Percentiles rank a stretch among this genome's conserved stretches.
Conservation (phyloP, 2,113 vertebrate genomes). For the Epinephelus lanceolatus region DNA sequence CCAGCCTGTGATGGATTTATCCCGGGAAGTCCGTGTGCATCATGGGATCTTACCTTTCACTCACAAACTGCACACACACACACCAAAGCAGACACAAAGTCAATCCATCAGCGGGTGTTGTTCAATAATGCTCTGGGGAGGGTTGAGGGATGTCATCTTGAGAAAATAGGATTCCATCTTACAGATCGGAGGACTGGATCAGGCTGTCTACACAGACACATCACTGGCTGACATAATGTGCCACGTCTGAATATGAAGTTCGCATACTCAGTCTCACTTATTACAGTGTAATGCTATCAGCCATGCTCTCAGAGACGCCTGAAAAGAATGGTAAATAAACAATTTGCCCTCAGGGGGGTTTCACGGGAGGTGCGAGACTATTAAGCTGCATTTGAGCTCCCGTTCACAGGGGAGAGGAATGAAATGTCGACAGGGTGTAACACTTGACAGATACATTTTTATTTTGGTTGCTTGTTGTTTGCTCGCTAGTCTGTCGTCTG, state of each 20-base stretch:
- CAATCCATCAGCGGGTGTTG: conserved; percentile 56
- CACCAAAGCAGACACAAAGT: conserved; percentile 52
- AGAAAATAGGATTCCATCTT: conserved; percentile 63
- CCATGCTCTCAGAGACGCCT: conserved; percentile 27
- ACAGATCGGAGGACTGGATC: conserved; percentile 34
- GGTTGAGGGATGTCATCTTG: conserved; percentile 51
- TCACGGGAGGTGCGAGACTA: conserved; percentile 21
- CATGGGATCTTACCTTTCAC: conserved; percentile 39
- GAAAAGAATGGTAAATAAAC: conserved; percentile 47
- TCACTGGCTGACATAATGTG: conserved; percentile 33
- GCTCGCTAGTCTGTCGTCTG: conserved; percentile 17
- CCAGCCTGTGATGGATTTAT: conserved; percentile 61
- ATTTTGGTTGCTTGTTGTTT: conserved; percentile 38
- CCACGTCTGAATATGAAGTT: conserved; percentile 36
- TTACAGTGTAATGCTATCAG: conserved; percentile 45
- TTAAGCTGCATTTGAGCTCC: conserved; percentile 47
- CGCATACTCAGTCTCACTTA: conserved; percentile 35
- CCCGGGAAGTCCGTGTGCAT: conserved; percentile 12
- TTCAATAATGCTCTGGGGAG: conserved; percentile 59
- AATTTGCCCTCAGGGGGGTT: conserved; percentile 29
- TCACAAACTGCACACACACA: background rate
- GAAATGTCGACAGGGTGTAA: conserved; percentile 50
- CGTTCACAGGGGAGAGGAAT: conserved; percentile 36
- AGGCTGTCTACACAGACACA: conserved; percentile 46
- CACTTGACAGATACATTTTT: conserved; percentile 52